Percentiles rank a stretch among this genome's conserved stretches.
Conservation (phyloP, 92 coral and sea anemone species). For the Diadumene lineata region DNA sequence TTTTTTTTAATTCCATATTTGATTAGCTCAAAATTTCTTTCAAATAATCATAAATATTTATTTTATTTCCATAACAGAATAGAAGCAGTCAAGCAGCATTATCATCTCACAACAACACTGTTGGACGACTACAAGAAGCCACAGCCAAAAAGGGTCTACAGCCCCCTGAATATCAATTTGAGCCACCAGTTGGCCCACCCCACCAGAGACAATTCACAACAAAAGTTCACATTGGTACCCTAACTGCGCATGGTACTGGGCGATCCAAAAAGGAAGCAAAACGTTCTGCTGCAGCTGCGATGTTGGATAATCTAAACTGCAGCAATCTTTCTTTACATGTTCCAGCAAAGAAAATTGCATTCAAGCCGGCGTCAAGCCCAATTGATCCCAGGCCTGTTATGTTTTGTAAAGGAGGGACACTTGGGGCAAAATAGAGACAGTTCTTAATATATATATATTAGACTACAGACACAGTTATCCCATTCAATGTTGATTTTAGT, state of each 20-base stretch:
- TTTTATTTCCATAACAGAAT: conserved; percentile 38
- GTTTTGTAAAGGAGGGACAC: conserved; percentile 31
- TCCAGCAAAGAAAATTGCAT: conserved; percentile 71
- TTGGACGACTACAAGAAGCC: conserved; percentile 82
- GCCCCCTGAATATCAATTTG: conserved; percentile 66
- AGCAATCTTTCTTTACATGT: conserved; percentile 67
- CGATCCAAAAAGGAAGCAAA: conserved; percentile 73
- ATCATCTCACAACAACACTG: conserved; percentile 64
- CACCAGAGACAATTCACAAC: conserved; percentile 72
- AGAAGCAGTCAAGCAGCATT: conserved; percentile 56
- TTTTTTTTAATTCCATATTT: too few relatives aligned
- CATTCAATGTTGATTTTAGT: too few relatives aligned
- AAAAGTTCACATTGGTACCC: conserved; percentile 62
- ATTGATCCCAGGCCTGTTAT: conserved; percentile 39
- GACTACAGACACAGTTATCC: too few relatives aligned
- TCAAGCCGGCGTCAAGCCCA: conserved; percentile 60
- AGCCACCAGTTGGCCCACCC: conserved; percentile 58
- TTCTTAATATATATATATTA: too few relatives aligned
- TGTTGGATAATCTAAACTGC: conserved; percentile 61
- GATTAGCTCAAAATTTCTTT: too few relatives aligned
- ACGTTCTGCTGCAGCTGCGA: conserved; percentile 78
- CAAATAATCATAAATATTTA: too few relatives aligned
- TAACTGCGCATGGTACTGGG: conserved; percentile 57
- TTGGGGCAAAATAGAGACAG: neutral
- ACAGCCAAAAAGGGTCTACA: conserved; percentile 73